Base-by-base conservation (phyloP, 2,797 vertebrate species). In the Hylomyscus alleni region DNA sequence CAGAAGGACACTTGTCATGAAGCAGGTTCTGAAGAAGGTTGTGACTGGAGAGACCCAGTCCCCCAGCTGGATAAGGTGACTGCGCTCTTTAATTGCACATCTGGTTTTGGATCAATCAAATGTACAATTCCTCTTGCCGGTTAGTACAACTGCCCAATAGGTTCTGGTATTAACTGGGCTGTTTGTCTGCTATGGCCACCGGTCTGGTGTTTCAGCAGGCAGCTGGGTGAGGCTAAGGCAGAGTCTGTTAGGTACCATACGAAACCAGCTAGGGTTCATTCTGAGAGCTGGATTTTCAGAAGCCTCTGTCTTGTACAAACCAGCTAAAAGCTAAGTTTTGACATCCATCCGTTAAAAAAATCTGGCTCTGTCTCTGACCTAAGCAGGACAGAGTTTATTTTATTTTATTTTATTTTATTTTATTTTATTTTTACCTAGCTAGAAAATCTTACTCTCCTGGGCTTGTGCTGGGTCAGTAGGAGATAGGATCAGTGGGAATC, bases 271-370 rank as follows among this genome's bases (percentile, higher is more conserved):
- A 17, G 12, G 17, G 10, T 4, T 52, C 1, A 4, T 90, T 90
- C 82, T 15, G 34, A 88, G 13, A 96, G 17, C 11, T 44, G 65
- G 50, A 26, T 93, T 96, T 95, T 93, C 65, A 58, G 89, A 95
- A 76, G 26, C 20, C 1, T 9, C 4, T 78, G 92, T 82, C 6
- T 82, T 90, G 58, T 78, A 24, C 11, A 78, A 91, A 44, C 80
- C 62, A 34, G 24, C 80, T 56, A 85, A 75, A 93, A 60, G 67
- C 26, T 76, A 50, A 73, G 88, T 31, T 95, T 92, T 60, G 44
- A 82, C 75, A 95, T 7, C 14, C 58, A n/a, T n/a, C n/a, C 47
- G 26, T 26, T 56, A 40, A 87, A 31, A 82, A 84, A 60, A 75
- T 37, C 44, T 83, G 76, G 69, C 52, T 80, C 82, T 76, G 31